These are phyloP conservation scores for Smutsia temminckii DNA, from an alignment of 2,797 vertebrate genomes.

Conservation along the genomic window DNA sequence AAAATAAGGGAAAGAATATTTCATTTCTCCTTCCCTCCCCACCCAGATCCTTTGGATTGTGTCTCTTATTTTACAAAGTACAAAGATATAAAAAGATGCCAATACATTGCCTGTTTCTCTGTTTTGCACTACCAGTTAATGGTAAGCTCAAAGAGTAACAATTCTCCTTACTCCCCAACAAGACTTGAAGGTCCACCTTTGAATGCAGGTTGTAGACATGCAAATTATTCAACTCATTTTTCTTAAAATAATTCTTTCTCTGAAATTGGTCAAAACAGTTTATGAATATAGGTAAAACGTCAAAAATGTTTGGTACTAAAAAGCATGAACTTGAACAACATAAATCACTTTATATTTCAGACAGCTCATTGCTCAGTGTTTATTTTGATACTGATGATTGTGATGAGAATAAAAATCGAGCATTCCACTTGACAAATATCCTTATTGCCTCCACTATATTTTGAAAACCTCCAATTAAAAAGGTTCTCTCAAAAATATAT, in stretches of 20 bases:
- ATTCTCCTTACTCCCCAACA: neutral
- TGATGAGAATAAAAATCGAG: constrained; percentile 32
- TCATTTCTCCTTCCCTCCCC: neutral
- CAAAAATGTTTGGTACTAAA: neutral
- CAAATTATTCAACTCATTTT: neutral
- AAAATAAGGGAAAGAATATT: neutral
- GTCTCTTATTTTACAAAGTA: neutral
- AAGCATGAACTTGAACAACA: neutral
- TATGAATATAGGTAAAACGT: neutral
- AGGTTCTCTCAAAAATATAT: neutral
- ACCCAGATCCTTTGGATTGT: neutral
- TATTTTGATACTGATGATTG: neutral
- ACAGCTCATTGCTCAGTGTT: neutral
- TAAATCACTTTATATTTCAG: constrained; percentile 29
- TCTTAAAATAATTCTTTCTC: neutral
- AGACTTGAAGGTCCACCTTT: neutral
- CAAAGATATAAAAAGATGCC: neutral
- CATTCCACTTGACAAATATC: constrained; percentile 25
- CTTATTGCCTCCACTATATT: neutral
- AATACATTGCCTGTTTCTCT: neutral
- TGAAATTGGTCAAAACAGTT: neutral
- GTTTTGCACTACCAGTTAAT: neutral
- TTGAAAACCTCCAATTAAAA: neutral
- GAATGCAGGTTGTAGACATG: neutral
- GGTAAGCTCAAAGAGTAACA: neutral